phyloP scores from a whole-genome alignment of 2,888 invertebrate species.

The Deilephila elpenor region DNA sequence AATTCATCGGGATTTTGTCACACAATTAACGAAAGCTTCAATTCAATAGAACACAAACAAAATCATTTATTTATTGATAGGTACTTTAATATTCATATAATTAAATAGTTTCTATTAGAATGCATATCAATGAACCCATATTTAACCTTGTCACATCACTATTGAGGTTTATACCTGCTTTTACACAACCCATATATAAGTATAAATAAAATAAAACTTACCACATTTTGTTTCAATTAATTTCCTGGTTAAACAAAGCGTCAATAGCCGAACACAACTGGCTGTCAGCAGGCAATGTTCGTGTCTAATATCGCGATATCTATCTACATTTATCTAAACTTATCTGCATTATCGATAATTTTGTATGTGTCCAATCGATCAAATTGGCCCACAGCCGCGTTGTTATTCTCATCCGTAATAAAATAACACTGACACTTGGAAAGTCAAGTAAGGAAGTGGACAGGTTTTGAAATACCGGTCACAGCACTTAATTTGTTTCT shows the following conservation, averaged over 20 bases:
- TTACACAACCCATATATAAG: background rate
- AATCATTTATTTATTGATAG: too few species aligned
- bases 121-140: too few species aligned
- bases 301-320: constrained; percentile 10
- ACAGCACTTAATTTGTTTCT: background rate
- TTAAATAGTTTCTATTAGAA: too few species aligned
- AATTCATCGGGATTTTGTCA: too few species aligned
- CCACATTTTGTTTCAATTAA: constrained; percentile 28
- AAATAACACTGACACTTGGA: background rate
- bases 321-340: constrained; percentile 17
- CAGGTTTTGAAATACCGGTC: background rate
- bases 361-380: constrained; percentile 5
- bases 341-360: constrained; percentile 5
- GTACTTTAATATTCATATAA: too few species aligned
- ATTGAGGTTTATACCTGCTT: too few species aligned
- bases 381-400: background rate
- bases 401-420: background rate
- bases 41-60: too few species aligned
- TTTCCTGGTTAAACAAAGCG: constrained; percentile 6
- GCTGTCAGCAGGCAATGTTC: background rate
- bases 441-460: background rate
- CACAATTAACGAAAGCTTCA: too few species aligned
- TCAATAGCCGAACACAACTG: constrained; percentile 25
- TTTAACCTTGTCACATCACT: too few species aligned
- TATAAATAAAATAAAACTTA: constrained; percentile 13